Evolutionary conservation across 23 tunicate genomes (phyloP).

Genomic region (Ascidia mentula): DNA sequence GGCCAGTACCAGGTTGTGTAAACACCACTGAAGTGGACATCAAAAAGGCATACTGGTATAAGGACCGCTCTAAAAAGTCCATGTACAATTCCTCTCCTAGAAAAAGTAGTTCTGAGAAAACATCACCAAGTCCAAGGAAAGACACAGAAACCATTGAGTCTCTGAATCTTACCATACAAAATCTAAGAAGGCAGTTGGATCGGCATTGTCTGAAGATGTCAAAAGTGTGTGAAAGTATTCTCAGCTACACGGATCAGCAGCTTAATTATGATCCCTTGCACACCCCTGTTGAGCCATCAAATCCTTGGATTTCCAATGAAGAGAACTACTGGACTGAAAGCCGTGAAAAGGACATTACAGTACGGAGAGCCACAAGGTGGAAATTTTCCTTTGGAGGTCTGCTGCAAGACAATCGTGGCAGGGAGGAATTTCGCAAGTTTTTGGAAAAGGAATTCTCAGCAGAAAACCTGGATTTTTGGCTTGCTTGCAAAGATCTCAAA

Average conservation of each 20-base stretch:
- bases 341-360: constrained; percentile 48
- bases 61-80: constrained; percentile 63
- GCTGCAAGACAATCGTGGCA: constrained; percentile 65
- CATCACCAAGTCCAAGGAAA: constrained; percentile 9
- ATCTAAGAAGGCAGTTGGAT: constrained; percentile 57
- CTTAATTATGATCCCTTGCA: constrained; percentile 64
- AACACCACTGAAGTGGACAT: constrained; percentile 95
- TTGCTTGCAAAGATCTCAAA: constrained; percentile 68
- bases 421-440: constrained; percentile 80
- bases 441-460: constrained; percentile 92
- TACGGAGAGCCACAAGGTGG: constrained; percentile 76
- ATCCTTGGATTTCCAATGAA: constrained; percentile 87
- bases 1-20: constrained; percentile 96
- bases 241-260: constrained; percentile 64
- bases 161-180: constrained; percentile 26
- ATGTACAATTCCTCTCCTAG: constrained; percentile 86
- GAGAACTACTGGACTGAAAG: constrained; percentile 59
- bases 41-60: constrained; percentile 84
- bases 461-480: constrained; percentile 91
- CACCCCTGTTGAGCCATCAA: constrained; percentile 49
- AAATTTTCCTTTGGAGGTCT: constrained; percentile 85
- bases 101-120: constrained; percentile 22
- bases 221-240: constrained; percentile 77
- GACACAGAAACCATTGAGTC: constrained; percentile 49
- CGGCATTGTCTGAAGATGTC: constrained; percentile 95